Conservation (phyloP, 1,140 invertebrate genomes). For the Lepidurus couesii region DNA sequence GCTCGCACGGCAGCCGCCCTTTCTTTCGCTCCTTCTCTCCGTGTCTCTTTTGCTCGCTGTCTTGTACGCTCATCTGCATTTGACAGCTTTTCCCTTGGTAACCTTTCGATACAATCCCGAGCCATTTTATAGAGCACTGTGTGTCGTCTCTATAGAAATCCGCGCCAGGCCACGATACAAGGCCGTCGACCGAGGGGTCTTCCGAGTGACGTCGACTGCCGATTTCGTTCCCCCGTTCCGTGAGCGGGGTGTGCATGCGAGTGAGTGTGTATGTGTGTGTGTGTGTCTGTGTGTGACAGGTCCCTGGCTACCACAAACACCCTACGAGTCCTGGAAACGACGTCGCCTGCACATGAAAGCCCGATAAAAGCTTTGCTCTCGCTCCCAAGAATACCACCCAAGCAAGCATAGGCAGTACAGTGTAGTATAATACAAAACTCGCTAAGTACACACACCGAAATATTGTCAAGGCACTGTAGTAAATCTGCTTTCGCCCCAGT, state of each 20-base stretch:
- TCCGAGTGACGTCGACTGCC: neutral
- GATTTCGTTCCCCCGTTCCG: neutral
- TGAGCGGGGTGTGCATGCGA: conserved; percentile 17
- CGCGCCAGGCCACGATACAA: neutral
- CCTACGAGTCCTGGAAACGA: conserved; percentile 21
- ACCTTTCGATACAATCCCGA: conserved; percentile 20
- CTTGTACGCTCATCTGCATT: neutral
- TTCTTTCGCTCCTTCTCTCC: neutral
- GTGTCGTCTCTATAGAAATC: conserved; percentile 15
- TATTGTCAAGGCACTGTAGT: too few species aligned
- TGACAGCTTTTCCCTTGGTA: conserved; percentile 18
- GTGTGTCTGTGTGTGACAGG: conserved; percentile 12
- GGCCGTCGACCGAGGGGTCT: neutral
- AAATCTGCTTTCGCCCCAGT: too few species aligned
- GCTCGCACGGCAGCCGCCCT: neutral
- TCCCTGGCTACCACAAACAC: conserved; percentile 20
- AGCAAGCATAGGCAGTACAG: neutral
- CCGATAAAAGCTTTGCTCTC: conserved; percentile 9
- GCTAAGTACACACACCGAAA: too few species aligned
- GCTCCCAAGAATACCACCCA: neutral
- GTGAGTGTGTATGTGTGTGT: conserved; percentile 4
- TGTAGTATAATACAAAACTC: neutral
- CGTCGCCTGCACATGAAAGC: conserved; percentile 20
- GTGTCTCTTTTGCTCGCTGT: neutral
- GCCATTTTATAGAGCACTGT: neutral